Evolutionary conservation across 2,113 vertebrate species (phyloP), one percentile per base, ranked within the genome.

Genomic region (Ranitomeya imitator): DNA sequence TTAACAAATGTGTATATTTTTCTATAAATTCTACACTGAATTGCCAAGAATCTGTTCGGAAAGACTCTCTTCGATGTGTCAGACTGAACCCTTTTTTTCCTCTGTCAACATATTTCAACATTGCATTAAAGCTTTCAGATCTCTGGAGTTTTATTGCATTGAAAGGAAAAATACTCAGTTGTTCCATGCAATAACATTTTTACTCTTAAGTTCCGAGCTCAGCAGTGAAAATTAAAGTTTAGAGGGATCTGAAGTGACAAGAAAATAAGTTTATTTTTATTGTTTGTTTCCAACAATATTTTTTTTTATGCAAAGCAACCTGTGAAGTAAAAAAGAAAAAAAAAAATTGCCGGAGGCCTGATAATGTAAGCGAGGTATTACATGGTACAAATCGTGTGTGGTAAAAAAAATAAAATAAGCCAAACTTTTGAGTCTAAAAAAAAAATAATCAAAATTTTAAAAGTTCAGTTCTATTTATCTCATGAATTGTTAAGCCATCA

Each of bases 1-100:
- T 45, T 60, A 77, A 77, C 57, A 86, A 86, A 86, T 51, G 57
- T 86, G 85, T 86, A 78, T 86, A 76, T 78, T 86, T 86, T 86
- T 78, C 71, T 60, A 86, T 86, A 86, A 76, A 52, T 86, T 86
- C 73, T 86, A 26, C 71, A 37, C 26, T 52, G 85, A 78, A 61
- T 51, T 86, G 85, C 85, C 85, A 86, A 78, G 73, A 86, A 86
- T 51, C 73, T 86, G 71, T 86, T 86, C 55, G 78, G 51, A 11
- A 15, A 86, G 55, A 86, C 37, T 74, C 45, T 85, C 83, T 71
- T 52, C 14, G 71, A 85, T 59, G 83, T 63, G 55, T 60, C 69
- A 74, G 65, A 23, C 71, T 60, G 54, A 31, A 76, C n/a, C n/a
- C 13, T 31, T 61, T 86, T 76, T 45, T 45, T 3, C 31, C 31